These are phyloP conservation scores for Ypsolopha scabrella DNA, from an alignment of 2,888 invertebrate genomes.

Conservation along the genomic window DNA sequence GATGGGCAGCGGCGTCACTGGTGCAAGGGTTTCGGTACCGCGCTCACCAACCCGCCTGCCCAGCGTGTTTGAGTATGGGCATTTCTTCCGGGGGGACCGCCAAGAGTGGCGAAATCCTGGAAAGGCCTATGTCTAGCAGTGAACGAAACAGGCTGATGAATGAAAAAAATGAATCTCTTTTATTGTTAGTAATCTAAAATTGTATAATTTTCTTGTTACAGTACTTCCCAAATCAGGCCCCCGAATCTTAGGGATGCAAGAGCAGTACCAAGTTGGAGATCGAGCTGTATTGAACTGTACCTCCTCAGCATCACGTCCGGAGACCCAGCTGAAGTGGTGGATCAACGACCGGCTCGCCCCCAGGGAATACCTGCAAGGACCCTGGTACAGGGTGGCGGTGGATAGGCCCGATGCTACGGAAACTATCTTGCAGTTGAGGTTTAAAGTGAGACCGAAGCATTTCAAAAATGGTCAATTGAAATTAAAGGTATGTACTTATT, in stretches of 20 bases:
- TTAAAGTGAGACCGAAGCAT: conserved; percentile 78
- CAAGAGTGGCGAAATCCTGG: too few relatives aligned
- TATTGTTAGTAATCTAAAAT: too few relatives aligned
- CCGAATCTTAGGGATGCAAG: conserved; percentile 81
- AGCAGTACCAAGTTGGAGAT: conserved; percentile 82
- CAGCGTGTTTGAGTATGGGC: too few relatives aligned
- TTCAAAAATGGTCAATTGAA: conserved; percentile 84
- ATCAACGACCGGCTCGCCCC: conserved; percentile 80
- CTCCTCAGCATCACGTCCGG: conserved; percentile 82
- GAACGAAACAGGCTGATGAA: too few relatives aligned
- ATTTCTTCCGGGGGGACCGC: too few relatives aligned
- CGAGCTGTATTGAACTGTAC: conserved; percentile 83
- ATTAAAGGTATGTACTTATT: conserved; percentile 68
- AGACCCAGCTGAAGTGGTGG: conserved; percentile 84
- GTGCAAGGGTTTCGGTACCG: too few relatives aligned
- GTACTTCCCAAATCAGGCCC: conserved; percentile 84
- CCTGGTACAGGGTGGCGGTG: conserved; percentile 57
- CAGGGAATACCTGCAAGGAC: conserved; percentile 54
- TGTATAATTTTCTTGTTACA: conserved; percentile 35
- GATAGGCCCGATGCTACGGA: conserved; percentile 73
- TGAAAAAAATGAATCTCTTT: too few relatives aligned
- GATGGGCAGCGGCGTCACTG: too few relatives aligned
- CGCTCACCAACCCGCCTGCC: too few relatives aligned
- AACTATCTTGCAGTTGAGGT: conserved; percentile 80
- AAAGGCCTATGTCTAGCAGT: too few relatives aligned